Base-by-base conservation (phyloP, 2,888 invertebrate species). In the Nomada hirtipes region DNA sequence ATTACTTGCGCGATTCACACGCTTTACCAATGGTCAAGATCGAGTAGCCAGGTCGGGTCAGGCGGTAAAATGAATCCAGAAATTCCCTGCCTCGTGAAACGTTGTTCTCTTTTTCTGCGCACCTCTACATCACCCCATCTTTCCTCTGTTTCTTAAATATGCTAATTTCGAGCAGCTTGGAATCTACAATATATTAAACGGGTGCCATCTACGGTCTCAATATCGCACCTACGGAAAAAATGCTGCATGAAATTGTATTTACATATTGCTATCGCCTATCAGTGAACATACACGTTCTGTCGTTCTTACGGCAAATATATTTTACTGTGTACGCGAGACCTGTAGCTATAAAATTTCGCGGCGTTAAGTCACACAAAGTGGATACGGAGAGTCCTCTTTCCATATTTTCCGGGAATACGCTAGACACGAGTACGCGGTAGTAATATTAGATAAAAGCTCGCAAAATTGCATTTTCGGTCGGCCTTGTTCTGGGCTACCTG, bases 381-480 rank as follows among this genome's bases (percentile, higher is more conserved):
- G 65, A 9, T 61, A 13, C 29, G 20, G 55, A 47, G 53, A 65
- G 72, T 67, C 23, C 77, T 64, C 82, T 78, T 70, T 82, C 82
- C 78, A 82, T 77, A 83, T 83, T 83, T 82, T 70, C 83, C 82
- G 77, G 73, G 61, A 77, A 68, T 70, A 77, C 77, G 76, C 76
- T 64, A 82, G 82, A 82, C 68, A 70, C 65, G 69, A 50, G 78
- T 71, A 78, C 65, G 75, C 79, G 84, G 79, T 79, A 74, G 82
- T 78, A 78, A 88, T 88, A 88, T 85, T 82, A 86, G 86, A 77
- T 88, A 75, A 88, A 86, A 88, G 87, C 88, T 86, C 72, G 76
- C 77, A 79, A 79, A 88, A 88, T 88, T 86, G 87, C 86, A 86
- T 88, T 88, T 84, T 79, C 78, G 84, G 78, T 65, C 71, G 72